phyloP scores from a whole-genome alignment of 1,140 invertebrate species.

The Himalopsyche phryganea region DNA sequence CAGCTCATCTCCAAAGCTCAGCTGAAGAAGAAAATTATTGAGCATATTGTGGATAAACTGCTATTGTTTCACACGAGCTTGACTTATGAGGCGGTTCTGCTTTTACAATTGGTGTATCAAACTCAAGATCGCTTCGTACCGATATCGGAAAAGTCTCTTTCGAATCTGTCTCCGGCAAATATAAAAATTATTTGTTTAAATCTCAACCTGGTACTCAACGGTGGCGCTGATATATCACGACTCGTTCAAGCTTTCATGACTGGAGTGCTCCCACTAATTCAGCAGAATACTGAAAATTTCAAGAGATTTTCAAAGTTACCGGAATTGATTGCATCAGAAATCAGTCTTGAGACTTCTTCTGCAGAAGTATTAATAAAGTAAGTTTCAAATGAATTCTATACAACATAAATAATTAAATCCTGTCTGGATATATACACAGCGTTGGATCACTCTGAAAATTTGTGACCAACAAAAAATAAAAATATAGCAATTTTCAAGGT shows the following conservation, averaged over 20 bases:
- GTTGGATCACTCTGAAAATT: too few relatives aligned
- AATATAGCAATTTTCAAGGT: too few relatives aligned
- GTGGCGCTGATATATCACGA: constrained; percentile 50
- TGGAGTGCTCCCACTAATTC: constrained; percentile 40
- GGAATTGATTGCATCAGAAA: constrained; percentile 50
- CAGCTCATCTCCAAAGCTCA: constrained; percentile 64
- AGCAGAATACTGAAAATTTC: constrained; percentile 43
- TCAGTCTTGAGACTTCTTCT: constrained; percentile 51
- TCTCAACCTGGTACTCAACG: constrained; percentile 50
- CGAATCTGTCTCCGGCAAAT: constrained; percentile 46
- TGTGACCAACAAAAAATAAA: too few relatives aligned
- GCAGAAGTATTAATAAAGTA: constrained; percentile 53
- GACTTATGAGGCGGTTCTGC: constrained; percentile 54
- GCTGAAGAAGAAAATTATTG: constrained; percentile 58
- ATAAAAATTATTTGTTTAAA: constrained; percentile 52
- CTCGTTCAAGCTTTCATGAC: constrained; percentile 55
- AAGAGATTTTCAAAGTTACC: constrained; percentile 45
- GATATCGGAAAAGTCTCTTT: constrained; percentile 52
- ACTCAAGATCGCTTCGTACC: constrained; percentile 52
- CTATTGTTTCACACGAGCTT: constrained; percentile 54
- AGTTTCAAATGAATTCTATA: too few relatives aligned
- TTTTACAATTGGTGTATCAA: constrained; percentile 61
- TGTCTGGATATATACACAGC: too few relatives aligned
- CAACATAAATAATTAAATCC: neutral
- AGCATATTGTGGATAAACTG: constrained; percentile 60